A percentile compares a stretch with the other conserved stretches of the same genome.
Evolutionary conservation across 2,113 vertebrate species (phyloP).

Genomic region (Myanophis thanlyinensis): DNA sequence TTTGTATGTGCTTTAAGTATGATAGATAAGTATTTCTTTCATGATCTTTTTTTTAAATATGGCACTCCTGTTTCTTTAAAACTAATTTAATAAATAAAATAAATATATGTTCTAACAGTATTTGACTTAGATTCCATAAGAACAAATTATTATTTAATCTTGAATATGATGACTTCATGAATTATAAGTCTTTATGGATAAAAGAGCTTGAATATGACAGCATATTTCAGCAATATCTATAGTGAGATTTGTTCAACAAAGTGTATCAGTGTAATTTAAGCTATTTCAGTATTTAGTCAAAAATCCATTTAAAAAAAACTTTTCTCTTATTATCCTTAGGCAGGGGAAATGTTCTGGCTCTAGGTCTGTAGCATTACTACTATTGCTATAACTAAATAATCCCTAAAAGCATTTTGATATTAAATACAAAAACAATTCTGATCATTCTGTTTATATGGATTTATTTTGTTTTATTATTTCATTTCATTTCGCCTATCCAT

Average conservation of each 20-base stretch:
- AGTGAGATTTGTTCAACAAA: not conserved
- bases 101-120: not conserved
- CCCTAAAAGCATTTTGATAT: not conserved
- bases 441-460: not conserved
- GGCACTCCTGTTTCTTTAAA: not conserved
- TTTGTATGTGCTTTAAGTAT: not conserved
- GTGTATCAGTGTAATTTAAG: not conserved
- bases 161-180: not conserved
- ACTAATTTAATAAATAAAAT: not conserved
- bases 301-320: not conserved
- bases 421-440: not conserved
- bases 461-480: not conserved
- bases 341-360: not conserved
- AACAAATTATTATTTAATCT: not conserved
- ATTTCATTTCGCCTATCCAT: not conserved
- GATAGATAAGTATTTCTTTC: not conserved
- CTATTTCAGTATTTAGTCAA: not conserved
- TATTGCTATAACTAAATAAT: not conserved
- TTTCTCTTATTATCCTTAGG: not conserved
- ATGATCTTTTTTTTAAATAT: not conserved
- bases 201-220: not conserved
- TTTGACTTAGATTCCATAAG: not conserved
- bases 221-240: not conserved
- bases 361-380: not conserved
- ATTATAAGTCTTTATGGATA: not conserved